Evolutionary conservation across 2,888 invertebrate genomes (phyloP).

Genomic region (Lepidocyrtinus sp.): DNA sequence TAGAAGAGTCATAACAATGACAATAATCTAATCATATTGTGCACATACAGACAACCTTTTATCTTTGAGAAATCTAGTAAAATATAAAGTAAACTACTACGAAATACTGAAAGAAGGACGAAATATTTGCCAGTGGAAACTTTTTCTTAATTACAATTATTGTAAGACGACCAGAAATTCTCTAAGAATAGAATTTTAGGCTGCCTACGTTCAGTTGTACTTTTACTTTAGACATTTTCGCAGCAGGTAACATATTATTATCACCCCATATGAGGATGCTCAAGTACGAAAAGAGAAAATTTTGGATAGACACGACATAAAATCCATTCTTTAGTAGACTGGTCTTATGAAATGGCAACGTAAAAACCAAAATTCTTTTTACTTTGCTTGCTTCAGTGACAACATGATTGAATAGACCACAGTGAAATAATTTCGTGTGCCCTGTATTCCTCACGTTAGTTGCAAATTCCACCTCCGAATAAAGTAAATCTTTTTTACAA

Average conservation of each 20-base stretch:
- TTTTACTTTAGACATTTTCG: not conserved
- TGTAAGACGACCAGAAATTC: not conserved
- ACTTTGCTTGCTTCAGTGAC: not conserved
- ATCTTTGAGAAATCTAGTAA: not conserved
- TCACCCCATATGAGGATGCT: not conserved
- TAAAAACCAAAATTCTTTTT: not conserved
- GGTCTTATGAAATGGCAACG: not conserved
- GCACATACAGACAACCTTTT: not conserved
- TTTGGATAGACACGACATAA: not conserved
- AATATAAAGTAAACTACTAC: not conserved
- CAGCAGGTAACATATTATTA: not conserved
- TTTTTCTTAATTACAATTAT: not conserved
- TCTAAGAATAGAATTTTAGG: no score
- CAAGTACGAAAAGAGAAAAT: not conserved
- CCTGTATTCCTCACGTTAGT: no score
- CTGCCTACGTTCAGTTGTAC: no score
- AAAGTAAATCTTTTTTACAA: no score
- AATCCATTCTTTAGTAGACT: not conserved
- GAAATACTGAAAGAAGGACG: not conserved
- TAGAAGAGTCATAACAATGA: slow-evolving; percentile 30
- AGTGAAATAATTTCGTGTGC: not conserved
- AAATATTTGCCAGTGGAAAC: not conserved
- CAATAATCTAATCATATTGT: slow-evolving; percentile 42
- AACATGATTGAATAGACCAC: not conserved
- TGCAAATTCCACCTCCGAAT: no score